A percentile compares a stretch with the other conserved stretches of the same genome.
Conservation (phyloP, 23 tunicate species). For the Trididemnum clinides region DNA sequence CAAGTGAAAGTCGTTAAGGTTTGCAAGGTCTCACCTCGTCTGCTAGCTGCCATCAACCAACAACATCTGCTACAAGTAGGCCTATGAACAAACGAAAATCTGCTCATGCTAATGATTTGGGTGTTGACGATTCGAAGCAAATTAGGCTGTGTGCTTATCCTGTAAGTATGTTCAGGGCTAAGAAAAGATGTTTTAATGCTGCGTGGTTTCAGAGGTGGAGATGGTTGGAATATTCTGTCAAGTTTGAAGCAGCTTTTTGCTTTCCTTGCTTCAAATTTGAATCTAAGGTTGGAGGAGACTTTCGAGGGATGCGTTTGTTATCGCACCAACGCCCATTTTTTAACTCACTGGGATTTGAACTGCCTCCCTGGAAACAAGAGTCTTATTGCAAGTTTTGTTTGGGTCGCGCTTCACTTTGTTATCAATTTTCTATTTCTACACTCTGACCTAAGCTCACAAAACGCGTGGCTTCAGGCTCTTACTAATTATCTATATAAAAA, state of each 20-base stretch:
- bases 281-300: background rate
- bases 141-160: background rate
- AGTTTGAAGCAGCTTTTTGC: background rate
- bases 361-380: no score
- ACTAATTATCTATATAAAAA: no score
- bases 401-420: no score
- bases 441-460: no score
- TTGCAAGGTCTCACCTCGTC: background rate
- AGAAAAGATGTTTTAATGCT: constrained; percentile 9
- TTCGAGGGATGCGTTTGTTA: background rate
- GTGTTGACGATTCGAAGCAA: constrained; percentile 6
- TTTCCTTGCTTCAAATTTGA: background rate
- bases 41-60: background rate
- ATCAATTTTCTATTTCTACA: no score
- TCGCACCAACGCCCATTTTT: no score
- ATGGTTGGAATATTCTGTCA: constrained; percentile 4
- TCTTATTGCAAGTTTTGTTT: no score
- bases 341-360: no score
- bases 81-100: background rate
- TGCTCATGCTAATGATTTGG: constrained; percentile 15
- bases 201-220: constrained; percentile 4
- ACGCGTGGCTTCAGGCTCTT: no score
- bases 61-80: background rate
- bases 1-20: no score
- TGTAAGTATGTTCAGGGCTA: constrained; percentile 8